phyloP scores from a whole-genome alignment of 1,140 invertebrate genomes.

The Thaumetopoea pityocampa region DNA sequence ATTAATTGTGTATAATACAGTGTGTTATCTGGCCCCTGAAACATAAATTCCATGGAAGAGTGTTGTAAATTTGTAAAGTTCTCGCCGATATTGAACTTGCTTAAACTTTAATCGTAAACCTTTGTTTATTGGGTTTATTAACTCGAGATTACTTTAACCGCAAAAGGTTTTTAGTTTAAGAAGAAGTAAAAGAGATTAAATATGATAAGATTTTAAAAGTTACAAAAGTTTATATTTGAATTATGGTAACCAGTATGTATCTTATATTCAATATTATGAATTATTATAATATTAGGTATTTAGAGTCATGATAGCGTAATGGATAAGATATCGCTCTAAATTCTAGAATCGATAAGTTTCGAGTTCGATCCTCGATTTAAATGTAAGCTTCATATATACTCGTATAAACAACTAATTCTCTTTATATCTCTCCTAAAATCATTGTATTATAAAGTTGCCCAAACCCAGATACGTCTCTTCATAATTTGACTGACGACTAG shows the following conservation, averaged over 20 bases:
- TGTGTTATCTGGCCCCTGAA: constrained; percentile 23
- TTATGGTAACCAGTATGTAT: constrained; percentile 1
- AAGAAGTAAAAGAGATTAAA: constrained; percentile 3
- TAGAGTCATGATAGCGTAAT: too few relatives aligned
- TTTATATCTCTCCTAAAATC: too few relatives aligned
- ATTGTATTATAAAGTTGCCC: too few relatives aligned
- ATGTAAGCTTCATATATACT: too few relatives aligned
- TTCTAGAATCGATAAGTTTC: too few relatives aligned
- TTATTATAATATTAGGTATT: too few relatives aligned
- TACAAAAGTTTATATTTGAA: constrained; percentile 4
- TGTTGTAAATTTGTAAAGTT: constrained; percentile 3
- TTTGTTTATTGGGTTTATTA: constrained; percentile 19
- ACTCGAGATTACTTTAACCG: constrained; percentile 12
- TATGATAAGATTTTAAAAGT: constrained; percentile 1
- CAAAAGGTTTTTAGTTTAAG: constrained; percentile 9
- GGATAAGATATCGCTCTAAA: too few relatives aligned
- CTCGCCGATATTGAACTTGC: constrained; percentile 10
- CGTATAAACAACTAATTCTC: too few relatives aligned
- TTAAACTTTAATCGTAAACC: constrained; percentile 16
- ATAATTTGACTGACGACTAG: too few relatives aligned
- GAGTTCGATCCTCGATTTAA: too few relatives aligned
- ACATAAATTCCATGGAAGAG: constrained; percentile 15
- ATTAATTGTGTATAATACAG: constrained; percentile 27
- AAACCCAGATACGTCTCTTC: too few relatives aligned
- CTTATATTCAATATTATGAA: too few relatives aligned